These are phyloP conservation scores for Austrofundulus limnaeus DNA, from an alignment of 2,113 vertebrate genomes.

Conservation along the genomic window DNA sequence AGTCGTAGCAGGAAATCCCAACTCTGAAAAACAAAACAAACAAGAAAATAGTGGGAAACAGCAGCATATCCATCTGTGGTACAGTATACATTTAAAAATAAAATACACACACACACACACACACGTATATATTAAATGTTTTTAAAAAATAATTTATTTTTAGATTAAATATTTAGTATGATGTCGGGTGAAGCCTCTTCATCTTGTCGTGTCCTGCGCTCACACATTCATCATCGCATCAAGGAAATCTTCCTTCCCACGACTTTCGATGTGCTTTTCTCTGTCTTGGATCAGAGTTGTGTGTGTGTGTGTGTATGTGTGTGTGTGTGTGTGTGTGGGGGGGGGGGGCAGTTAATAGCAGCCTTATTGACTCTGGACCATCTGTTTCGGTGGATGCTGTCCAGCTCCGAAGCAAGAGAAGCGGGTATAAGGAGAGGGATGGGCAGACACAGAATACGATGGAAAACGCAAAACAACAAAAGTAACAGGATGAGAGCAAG, in stretches of 20 bases:
- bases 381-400: constrained; percentile 87
- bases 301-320: background rate
- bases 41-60: background rate
- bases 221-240: constrained; percentile 26
- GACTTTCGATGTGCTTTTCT: constrained; percentile 67
- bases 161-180: background rate
- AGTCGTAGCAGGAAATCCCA: constrained; percentile 66
- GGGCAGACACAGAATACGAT: constrained; percentile 38
- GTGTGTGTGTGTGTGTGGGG: constrained; percentile 82
- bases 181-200: background rate
- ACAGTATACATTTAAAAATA: too few relatives aligned
- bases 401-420: constrained; percentile 67
- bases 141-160: too few relatives aligned
- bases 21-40: constrained; percentile 33
- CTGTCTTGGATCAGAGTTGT: constrained; percentile 73
- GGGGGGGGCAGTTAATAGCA: constrained; percentile 91
- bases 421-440: constrained; percentile 14
- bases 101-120: too few relatives aligned
- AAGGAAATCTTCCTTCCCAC: constrained; percentile 50
- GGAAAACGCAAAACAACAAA: constrained; percentile 47
- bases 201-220: constrained; percentile 28
- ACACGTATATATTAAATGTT: too few relatives aligned
- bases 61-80: too few relatives aligned
- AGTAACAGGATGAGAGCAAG: constrained; percentile 25
- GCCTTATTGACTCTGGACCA: constrained; percentile 88